A percentile compares a stretch with the other conserved stretches of the same genome.
Evolutionary conservation across 2,797 vertebrate genomes (phyloP).

Genomic region (Coccyzus lansbergi): DNA sequence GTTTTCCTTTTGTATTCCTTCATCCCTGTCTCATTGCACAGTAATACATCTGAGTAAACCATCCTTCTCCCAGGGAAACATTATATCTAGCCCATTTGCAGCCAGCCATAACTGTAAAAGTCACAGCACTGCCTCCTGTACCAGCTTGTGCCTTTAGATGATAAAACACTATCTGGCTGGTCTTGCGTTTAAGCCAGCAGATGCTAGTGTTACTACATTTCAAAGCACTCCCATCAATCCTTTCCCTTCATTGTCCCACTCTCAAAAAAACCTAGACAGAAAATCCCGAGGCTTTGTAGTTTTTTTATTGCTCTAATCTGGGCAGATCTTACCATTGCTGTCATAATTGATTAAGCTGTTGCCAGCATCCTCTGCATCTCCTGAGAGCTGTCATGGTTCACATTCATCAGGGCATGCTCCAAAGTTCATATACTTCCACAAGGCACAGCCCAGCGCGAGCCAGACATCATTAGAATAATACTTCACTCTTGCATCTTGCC

Average conservation of each 20-base stretch:
- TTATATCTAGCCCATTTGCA: background rate
- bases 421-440: conserved; percentile 69
- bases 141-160: background rate
- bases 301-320: conserved; percentile 69
- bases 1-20: conserved; percentile 32
- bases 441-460: conserved; percentile 50
- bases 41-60: background rate
- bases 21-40: conserved; percentile 16
- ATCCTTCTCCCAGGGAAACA: background rate
- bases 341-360: conserved; percentile 73
- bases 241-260: conserved; percentile 47
- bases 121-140: background rate
- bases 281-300: conserved; percentile 62
- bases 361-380: conserved; percentile 52
- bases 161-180: conserved; percentile 2
- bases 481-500: conserved; percentile 12
- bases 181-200: conserved; percentile 49
- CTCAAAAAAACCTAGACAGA: conserved; percentile 19
- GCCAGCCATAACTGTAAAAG: background rate
- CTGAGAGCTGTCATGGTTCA: conserved; percentile 68
- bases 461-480: conserved; percentile 40
- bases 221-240: conserved; percentile 42
- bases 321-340: conserved; percentile 68
- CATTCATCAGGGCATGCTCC: conserved; percentile 65
- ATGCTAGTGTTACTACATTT: conserved; percentile 38